phyloP scores from a whole-genome alignment of 2,113 vertebrate genomes.

The Engraulis encrasicolus region DNA sequence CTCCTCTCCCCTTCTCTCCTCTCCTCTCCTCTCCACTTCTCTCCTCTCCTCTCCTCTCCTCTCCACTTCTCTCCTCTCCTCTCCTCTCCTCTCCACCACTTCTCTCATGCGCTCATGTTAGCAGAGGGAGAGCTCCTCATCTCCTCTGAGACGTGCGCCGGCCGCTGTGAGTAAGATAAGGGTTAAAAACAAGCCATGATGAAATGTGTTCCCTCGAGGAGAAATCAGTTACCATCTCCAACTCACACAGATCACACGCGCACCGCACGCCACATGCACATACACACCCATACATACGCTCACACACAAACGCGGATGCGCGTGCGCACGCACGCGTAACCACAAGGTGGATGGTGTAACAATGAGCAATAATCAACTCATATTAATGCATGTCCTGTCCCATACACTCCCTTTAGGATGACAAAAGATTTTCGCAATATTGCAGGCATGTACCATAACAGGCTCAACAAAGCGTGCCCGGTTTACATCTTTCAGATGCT shows the following conservation, averaged over 20 bases:
- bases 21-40: background rate
- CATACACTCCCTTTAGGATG: background rate
- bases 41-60: background rate
- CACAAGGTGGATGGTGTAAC: constrained; percentile 60
- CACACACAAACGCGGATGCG: no score
- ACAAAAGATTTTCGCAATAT: background rate
- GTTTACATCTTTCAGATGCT: background rate
- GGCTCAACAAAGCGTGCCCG: background rate
- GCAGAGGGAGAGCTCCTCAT: constrained; percentile 25
- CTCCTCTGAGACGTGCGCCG: constrained; percentile 53
- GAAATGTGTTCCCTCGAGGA: constrained; percentile 71
- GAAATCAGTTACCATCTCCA: constrained; percentile 75
- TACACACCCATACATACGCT: no score
- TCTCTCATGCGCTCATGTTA: background rate
- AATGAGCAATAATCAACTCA: constrained; percentile 51
- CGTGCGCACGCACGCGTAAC: constrained; percentile 22
- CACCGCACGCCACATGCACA: no score
- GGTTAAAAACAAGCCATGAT: constrained; percentile 79
- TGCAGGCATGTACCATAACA: background rate
- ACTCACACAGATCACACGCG: constrained; percentile 37
- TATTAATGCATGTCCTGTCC: background rate
- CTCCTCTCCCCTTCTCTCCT: background rate
- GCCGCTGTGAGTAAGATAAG: constrained; percentile 62
- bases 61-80: background rate
- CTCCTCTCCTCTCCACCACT: no score